Conservation (phyloP, 2,113 vertebrate species). For the Pollachius pollachius region DNA sequence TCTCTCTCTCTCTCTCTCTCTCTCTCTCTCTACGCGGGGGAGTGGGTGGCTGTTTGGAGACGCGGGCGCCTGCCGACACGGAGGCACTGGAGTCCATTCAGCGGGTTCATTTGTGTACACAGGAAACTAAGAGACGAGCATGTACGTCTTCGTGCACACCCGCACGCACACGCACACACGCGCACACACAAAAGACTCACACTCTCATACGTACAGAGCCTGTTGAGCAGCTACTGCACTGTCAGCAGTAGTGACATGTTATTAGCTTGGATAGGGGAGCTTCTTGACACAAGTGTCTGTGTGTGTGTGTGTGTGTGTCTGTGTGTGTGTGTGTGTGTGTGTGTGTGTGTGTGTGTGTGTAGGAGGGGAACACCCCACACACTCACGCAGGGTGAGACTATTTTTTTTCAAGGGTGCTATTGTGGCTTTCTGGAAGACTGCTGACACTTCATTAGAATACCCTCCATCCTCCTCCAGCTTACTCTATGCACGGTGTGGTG, state of each 20-base stretch:
- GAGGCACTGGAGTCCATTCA: too few relatives aligned
- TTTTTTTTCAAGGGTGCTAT: slow-evolving; percentile 41
- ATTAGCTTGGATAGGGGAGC: slow-evolving; percentile 47
- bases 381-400: neutral
- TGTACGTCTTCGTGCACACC: neutral
- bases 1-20: too few relatives aligned
- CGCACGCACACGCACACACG: neutral
- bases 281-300: slow-evolving; percentile 41
- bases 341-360: slow-evolving; percentile 6
- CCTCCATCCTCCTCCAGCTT: neutral
- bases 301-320: slow-evolving; percentile 21
- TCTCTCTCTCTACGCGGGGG: too few relatives aligned
- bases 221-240: slow-evolving; percentile 45
- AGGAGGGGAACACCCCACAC: neutral
- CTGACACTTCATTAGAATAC: slow-evolving; percentile 53
- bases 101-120: too few relatives aligned
- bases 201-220: neutral
- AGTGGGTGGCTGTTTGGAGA: neutral
- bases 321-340: slow-evolving; percentile 4
- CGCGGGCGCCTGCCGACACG: neutral
- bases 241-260: slow-evolving; percentile 58
- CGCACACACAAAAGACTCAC: neutral
- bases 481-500: neutral
- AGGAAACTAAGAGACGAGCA: too few relatives aligned
- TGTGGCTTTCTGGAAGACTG: slow-evolving; percentile 41